Evolutionary conservation across 2,113 vertebrate species (phyloP), one percentile per base, ranked within the genome.

Genomic region (Edolisoma coerulescens): DNA sequence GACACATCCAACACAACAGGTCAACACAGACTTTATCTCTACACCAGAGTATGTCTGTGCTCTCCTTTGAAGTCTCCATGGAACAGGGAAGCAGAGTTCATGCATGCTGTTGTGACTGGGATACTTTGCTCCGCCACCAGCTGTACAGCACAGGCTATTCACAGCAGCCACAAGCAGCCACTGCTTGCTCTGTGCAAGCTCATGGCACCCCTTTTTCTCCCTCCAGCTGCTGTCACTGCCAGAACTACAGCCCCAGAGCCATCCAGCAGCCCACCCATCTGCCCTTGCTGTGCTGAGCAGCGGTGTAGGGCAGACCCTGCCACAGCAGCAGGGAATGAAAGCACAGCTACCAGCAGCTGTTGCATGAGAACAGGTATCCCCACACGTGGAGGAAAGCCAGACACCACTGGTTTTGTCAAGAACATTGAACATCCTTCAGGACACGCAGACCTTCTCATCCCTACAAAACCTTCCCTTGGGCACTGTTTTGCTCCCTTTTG

Each of bases 31-130:
- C 18, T 73, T 79, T 39, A 7, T 32, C 11, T 80, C 39, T 47
- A 28, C 35, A 22, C 10, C 15, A 32, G 24, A 41, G 10, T 17
- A 30, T 9, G 5, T 67, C 42, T 35, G 6, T 75, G 32, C 22
- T 33, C 11, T 45, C 23, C 42, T 30, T 37, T 32, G 32, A 54
- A 11, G 8, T 41, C 56, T 74, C 24, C 28, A 9, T 18, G 35
- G 76, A 75, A 35, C 20, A 50, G 17, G 75, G 39, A 50, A 68
- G 27, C 33, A 65, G 37, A 41, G 6, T 13, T 52, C 64, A 11
- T 15, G 14, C 23, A 53, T 0, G 1, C 7, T 53, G 24, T 24
- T 50, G 49, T 39, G 27, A 26, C 5, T 0, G 1, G 37, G 24
- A 13, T 39, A 13, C 33, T 33, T 1, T 42, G 17, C 37, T 52